These are phyloP conservation scores for Standfussiana lucernea DNA, from an alignment of 2,888 invertebrate genomes.

Conservation along the genomic window DNA sequence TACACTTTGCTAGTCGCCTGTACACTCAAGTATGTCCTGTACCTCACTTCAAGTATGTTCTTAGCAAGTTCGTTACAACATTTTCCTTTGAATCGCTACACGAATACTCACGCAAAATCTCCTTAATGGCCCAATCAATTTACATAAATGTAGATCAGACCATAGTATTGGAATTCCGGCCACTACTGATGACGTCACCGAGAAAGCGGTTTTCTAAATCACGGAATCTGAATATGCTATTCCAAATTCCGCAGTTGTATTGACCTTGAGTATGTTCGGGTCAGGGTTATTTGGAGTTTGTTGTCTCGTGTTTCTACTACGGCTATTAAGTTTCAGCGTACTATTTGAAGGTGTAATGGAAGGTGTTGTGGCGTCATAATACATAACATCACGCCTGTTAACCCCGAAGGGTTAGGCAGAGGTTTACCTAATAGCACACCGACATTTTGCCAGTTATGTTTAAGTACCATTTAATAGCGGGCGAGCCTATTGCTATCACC, in stretches of 20 bases:
- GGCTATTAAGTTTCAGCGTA: neutral
- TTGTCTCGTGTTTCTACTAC: conserved; percentile 28
- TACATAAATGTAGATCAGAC: conserved; percentile 29
- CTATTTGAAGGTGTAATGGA: conserved; percentile 14
- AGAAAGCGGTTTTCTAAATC: conserved; percentile 60
- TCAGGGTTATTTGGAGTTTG: conserved; percentile 34
- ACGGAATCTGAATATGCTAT: conserved; percentile 33
- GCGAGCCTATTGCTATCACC: no score
- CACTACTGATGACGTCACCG: conserved; percentile 43
- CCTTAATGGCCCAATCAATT: conserved; percentile 32
- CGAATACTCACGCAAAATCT: conserved; percentile 9
- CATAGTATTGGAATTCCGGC: conserved; percentile 42
- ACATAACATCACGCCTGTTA: no score
- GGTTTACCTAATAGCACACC: no score
- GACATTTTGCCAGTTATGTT: no score
- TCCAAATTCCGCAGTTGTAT: conserved; percentile 39
- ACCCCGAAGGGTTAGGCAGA: no score
- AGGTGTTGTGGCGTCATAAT: conserved; percentile 12
- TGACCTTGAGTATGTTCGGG: conserved; percentile 51
- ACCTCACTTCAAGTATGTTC: neutral
- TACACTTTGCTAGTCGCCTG: no score
- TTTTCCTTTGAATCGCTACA: neutral
- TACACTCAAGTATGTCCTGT: no score
- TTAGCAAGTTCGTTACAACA: neutral
- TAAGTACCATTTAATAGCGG: no score